Evolutionary conservation across 2,113 vertebrate genomes (phyloP).

Genomic region (Peucedramus taeniatus): DNA sequence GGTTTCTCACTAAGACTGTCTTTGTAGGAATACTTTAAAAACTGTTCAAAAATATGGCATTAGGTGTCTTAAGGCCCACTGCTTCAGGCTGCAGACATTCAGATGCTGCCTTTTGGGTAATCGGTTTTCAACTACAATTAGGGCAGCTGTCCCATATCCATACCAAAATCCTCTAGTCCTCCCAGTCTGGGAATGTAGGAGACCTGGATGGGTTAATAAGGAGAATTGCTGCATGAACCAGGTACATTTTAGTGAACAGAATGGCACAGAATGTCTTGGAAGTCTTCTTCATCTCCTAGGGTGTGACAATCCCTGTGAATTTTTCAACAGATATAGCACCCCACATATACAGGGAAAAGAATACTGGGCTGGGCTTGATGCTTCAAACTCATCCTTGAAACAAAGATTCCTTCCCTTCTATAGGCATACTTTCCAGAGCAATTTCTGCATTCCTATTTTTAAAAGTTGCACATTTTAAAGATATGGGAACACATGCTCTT

Average conservation of each 20-base stretch:
- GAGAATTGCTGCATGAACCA: not conserved
- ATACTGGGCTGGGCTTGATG: not conserved
- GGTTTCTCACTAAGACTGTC: not conserved
- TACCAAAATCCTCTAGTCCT: not conserved
- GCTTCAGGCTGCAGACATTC: not conserved
- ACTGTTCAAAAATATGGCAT: not conserved
- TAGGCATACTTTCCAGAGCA: not conserved
- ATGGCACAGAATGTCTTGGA: not conserved
- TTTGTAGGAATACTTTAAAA: not conserved
- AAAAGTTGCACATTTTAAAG: not conserved
- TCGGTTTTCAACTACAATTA: not conserved
- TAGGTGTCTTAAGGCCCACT: not conserved
- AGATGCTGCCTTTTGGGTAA: not conserved
- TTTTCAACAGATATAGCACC: not conserved
- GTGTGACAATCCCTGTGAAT: not conserved
- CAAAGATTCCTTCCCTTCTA: not conserved
- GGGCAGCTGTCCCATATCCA: not conserved
- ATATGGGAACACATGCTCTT: not conserved
- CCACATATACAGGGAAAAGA: not conserved
- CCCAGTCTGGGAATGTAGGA: not conserved
- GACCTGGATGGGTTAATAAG: not conserved
- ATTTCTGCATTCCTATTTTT: constrained; percentile 33
- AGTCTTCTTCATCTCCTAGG: not conserved
- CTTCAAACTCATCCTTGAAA: not conserved
- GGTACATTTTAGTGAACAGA: not conserved